Conservation (phyloP, 2,113 vertebrate species). For the Epinephelus fuscoguttatus region DNA sequence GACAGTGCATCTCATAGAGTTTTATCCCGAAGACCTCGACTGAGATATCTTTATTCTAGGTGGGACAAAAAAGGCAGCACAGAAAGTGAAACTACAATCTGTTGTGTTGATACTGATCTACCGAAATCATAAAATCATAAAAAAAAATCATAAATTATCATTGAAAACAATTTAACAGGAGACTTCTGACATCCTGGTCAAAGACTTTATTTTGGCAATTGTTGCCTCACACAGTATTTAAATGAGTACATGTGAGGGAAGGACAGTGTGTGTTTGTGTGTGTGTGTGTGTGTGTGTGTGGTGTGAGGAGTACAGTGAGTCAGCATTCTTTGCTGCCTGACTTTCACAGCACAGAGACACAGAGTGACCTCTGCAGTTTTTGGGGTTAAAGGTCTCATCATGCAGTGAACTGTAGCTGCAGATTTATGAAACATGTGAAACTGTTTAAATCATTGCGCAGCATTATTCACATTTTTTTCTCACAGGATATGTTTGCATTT, state of each 20-base stretch:
- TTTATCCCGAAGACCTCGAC: conserved; percentile 3
- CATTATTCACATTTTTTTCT: neutral
- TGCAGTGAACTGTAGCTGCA: conserved; percentile 6
- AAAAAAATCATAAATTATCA: too few species aligned
- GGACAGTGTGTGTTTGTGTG: neutral
- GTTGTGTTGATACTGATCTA: neutral
- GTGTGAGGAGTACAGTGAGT: conserved; percentile 47
- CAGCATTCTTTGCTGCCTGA: conserved; percentile 60
- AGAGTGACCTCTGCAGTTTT: conserved; percentile 33
- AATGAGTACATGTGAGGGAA: neutral
- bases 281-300: neutral
- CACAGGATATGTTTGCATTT: neutral
- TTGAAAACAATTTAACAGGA: too few species aligned
- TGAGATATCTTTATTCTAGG: conserved; percentile 3
- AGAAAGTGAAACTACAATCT: neutral
- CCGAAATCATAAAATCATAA: too few species aligned
- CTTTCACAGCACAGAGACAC: conserved; percentile 25
- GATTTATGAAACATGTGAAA: conserved; percentile 5
- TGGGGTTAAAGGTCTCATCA: conserved; percentile 57
- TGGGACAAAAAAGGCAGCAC: neutral
- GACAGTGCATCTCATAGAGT: neutral
- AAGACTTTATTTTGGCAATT: neutral
- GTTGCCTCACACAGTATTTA: neutral
- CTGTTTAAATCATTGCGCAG: neutral
- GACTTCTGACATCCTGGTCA: neutral